Evolutionary conservation across 1,140 invertebrate genomes (phyloP).

Genomic region (Lucilia cuprina): DNA sequence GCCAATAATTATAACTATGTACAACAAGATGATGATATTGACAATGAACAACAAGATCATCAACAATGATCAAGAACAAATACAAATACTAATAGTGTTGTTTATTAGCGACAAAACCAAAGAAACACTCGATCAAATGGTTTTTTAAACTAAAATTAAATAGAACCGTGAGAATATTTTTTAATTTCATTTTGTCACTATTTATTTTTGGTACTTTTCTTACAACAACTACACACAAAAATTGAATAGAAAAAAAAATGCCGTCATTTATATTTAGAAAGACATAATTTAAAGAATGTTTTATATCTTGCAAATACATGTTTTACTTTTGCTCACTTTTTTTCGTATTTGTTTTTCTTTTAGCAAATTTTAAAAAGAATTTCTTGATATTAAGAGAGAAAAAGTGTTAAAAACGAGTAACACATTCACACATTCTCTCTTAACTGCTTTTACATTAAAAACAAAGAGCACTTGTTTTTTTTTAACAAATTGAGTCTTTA

Average conservation of each 20-base stretch:
- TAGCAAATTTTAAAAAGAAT: constrained; percentile 16
- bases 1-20: background rate
- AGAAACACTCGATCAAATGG: background rate
- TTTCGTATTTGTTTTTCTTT: constrained; percentile 12
- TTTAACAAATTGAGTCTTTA: background rate
- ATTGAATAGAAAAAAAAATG: background rate
- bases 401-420: background rate
- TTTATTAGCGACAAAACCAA: background rate
- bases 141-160: background rate
- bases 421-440: no score
- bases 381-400: background rate
- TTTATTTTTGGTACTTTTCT: constrained; percentile 6
- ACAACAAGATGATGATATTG: constrained; percentile 7
- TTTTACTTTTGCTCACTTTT: background rate
- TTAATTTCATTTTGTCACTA: background rate
- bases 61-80: background rate
- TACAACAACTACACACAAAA: background rate
- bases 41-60: background rate
- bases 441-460: background rate
- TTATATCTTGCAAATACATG: background rate
- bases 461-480: background rate
- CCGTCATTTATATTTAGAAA: constrained; percentile 9
- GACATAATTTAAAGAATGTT: background rate
- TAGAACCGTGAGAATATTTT: constrained; percentile 9
- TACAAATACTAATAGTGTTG: background rate